phyloP scores from a whole-genome alignment of 2,888 invertebrate species.

The Sturmia bella region DNA sequence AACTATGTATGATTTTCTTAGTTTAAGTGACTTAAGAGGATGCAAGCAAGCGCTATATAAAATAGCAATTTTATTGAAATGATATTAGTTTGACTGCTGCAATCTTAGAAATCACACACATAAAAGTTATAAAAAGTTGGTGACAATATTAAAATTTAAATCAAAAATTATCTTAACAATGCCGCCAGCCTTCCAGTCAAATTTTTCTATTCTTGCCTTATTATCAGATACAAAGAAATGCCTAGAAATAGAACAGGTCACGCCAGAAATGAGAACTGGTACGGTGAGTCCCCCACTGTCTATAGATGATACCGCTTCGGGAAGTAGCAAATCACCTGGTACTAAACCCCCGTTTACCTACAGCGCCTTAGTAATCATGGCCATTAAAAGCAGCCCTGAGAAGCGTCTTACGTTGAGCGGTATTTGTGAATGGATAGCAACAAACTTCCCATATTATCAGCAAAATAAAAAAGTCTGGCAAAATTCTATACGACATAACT shows the following conservation, averaged over 20 bases:
- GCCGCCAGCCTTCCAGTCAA: slow-evolving; percentile 74
- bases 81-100: slow-evolving; percentile 59
- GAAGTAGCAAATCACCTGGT: slow-evolving; percentile 57
- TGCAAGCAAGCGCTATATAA: too few relatives aligned
- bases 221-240: slow-evolving; percentile 63
- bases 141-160: background rate
- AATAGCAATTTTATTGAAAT: background rate
- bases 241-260: background rate
- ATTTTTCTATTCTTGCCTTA: slow-evolving; percentile 76
- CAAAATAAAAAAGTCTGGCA: slow-evolving; percentile 99
- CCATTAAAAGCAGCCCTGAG: slow-evolving; percentile 95
- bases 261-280: slow-evolving; percentile 38
- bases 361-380: slow-evolving; percentile 99
- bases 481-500: slow-evolving; percentile 87
- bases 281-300: slow-evolving; percentile 32
- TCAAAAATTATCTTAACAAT: slow-evolving; percentile 75
- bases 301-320: slow-evolving; percentile 44
- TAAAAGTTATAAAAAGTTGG: background rate
- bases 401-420: slow-evolving; percentile 95
- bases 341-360: slow-evolving; percentile 96
- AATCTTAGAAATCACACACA: slow-evolving; percentile 29
- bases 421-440: slow-evolving; percentile 98
- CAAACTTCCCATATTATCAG: slow-evolving; percentile 97
- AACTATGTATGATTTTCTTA: too few relatives aligned
- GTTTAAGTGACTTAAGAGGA: too few relatives aligned